phyloP scores from a whole-genome alignment of 2,888 invertebrate genomes.

The Morpho achilles region DNA sequence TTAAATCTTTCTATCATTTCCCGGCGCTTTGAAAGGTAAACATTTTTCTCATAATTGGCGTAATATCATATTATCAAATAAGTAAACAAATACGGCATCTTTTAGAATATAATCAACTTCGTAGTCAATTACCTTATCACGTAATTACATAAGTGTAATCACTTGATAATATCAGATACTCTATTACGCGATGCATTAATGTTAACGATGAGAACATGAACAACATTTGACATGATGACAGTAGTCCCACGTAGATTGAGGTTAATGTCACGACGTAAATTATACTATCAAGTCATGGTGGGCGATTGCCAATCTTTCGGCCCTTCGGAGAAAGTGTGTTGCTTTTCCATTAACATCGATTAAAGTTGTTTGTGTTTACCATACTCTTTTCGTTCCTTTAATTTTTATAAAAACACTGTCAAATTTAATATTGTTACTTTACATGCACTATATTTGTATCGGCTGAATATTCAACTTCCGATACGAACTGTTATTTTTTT shows the following conservation, averaged over 20 bases:
- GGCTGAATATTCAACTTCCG: too few relatives aligned
- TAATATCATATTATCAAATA: slow-evolving; percentile 2
- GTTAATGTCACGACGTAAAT: slow-evolving; percentile 20
- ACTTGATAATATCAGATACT: slow-evolving; percentile 4
- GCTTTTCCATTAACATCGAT: slow-evolving; percentile 4
- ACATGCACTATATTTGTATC: too few relatives aligned
- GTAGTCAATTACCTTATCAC: background rate
- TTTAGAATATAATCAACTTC: background rate
- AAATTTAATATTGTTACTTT: too few relatives aligned
- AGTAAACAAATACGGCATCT: slow-evolving; percentile 5
- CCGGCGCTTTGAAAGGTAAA: too few relatives aligned
- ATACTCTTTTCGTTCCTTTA: too few relatives aligned
- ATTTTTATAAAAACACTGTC: too few relatives aligned
- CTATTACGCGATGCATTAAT: slow-evolving; percentile 1
- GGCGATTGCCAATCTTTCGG: slow-evolving; percentile 38
- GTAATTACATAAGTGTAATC: background rate
- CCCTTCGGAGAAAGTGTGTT: slow-evolving; percentile 42
- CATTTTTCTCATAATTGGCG: too few relatives aligned
- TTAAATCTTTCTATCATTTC: too few relatives aligned
- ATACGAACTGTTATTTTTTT: too few relatives aligned
- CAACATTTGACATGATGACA: slow-evolving; percentile 1
- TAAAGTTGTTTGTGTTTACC: too few relatives aligned
- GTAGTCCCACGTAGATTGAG: slow-evolving; percentile 7
- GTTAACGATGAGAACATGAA: slow-evolving; percentile 4
- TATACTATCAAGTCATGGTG: slow-evolving; percentile 6